Conservation (phyloP, 2,888 invertebrate genomes). For the Rhagium mordax region DNA sequence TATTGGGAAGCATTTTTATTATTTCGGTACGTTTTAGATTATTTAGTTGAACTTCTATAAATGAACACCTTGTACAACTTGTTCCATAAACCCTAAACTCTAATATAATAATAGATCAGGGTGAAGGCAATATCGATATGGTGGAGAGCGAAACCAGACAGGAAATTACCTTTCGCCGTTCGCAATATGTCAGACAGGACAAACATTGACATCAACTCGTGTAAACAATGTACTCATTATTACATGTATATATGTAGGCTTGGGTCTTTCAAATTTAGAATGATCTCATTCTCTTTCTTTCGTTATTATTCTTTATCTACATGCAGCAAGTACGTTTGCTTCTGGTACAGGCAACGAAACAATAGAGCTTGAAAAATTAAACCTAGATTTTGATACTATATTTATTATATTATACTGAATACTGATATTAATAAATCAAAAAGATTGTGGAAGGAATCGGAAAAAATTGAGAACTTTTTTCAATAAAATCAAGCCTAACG, state of each 20-base stretch:
- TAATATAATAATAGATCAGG: conserved; percentile 44
- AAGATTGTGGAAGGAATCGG: no score
- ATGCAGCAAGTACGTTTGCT: not conserved
- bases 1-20: no score
- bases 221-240: conserved; percentile 64
- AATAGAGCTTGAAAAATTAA: no score
- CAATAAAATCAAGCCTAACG: no score
- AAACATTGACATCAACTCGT: conserved; percentile 69
- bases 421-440: no score
- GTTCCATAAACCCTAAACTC: conserved; percentile 4
- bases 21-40: no score
- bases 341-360: not conserved
- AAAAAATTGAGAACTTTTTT: no score
- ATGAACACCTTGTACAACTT: not conserved
- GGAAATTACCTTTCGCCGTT: conserved; percentile 70
- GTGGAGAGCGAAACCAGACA: conserved; percentile 50
- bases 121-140: conserved; percentile 52
- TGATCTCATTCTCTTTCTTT: conserved; percentile 6
- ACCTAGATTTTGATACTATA: no score
- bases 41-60: not conserved
- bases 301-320: not conserved
- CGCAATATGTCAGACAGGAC: conserved; percentile 70
- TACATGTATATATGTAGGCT: conserved; percentile 55
- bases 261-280: conserved; percentile 12
- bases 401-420: no score